Base-by-base conservation (phyloP, 2,888 invertebrate genomes). In the Heteromurus nitidus region DNA sequence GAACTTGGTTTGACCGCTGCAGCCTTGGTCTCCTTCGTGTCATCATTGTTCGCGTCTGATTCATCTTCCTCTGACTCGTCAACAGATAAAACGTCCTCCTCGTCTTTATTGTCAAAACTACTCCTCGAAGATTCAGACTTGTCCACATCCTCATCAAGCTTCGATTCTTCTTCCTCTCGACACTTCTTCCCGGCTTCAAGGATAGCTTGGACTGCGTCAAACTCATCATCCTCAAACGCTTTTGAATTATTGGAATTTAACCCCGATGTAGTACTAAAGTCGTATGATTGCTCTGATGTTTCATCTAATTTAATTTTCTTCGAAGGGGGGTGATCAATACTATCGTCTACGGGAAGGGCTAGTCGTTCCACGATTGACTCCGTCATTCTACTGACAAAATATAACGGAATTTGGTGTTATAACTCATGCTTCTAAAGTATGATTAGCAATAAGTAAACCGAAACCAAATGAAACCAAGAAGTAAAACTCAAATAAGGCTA, bases 1-100 rank as follows among this genome's bases (percentile, higher is more conserved):
- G 60, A 44, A 16, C 16, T 36, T 3, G 36, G 9, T 50, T 50
- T 50, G 1, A 20, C 50, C 3, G 50, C 1, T 1, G 20, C 1
- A 82, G n/a, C n/a, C n/a, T 87, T 83, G 68, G 84, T 80, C 42
- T 79, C 84, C 22, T 83, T 83, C 80, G 70, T 68, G 58, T 70
- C 82, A 50, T 50, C 76, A 36, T 84, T 80, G 16, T 72, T 82
- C 16, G 79, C 60, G 11, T 74, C 81, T 1, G 79, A 67, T 31
- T 80, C 75, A 22, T 75, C 81, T 70, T 85, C 82, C 58, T 80
- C 80, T 3, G 72, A 62, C 30, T 85, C 79, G 53, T 81, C 80
- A 22, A 26, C 30, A 36, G 55, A 58, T 24, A 31, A 69, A 24
- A 55, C 70, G 9, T 73, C 72, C 20, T 69, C 73, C 22, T 69